phyloP scores from a whole-genome alignment of 2,113 vertebrate species.

The Dipodomys stephensi region DNA sequence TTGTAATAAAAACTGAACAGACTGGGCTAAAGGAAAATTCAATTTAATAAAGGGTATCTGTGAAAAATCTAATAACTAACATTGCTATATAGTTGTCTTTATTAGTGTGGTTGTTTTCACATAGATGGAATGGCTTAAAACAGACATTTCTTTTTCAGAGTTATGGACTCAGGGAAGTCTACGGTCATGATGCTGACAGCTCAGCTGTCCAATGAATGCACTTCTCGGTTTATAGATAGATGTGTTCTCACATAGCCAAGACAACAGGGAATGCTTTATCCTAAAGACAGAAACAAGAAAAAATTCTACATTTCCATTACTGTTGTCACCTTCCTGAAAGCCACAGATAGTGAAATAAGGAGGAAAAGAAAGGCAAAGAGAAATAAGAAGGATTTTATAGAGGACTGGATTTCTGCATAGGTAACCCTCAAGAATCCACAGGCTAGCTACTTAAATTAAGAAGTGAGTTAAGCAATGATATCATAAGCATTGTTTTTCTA shows the following conservation, averaged over 20 bases:
- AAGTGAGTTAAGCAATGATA: not conserved
- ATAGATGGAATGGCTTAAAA: not conserved
- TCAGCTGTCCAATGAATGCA: not conserved
- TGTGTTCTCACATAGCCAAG: not conserved
- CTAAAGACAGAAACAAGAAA: not conserved
- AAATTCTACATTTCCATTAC: not conserved
- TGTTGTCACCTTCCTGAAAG: not conserved
- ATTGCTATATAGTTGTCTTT: not conserved
- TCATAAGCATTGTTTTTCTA: too few relatives aligned
- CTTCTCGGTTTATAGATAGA: not conserved
- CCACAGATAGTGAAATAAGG: not conserved
- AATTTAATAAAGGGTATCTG: not conserved
- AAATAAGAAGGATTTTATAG: not conserved
- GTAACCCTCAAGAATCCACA: not conserved
- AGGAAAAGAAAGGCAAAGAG: not conserved
- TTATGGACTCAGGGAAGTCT: not conserved
- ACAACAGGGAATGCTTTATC: not conserved
- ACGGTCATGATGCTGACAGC: not conserved
- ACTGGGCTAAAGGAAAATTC: not conserved
- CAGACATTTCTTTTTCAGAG: not conserved
- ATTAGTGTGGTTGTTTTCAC: not conserved
- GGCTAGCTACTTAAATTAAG: not conserved
- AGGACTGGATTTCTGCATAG: not conserved
- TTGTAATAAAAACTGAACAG: not conserved
- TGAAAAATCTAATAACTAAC: slow-evolving; percentile 16